phyloP scores from a whole-genome alignment of 2,888 invertebrate species.

The Ectobius pallidus region DNA sequence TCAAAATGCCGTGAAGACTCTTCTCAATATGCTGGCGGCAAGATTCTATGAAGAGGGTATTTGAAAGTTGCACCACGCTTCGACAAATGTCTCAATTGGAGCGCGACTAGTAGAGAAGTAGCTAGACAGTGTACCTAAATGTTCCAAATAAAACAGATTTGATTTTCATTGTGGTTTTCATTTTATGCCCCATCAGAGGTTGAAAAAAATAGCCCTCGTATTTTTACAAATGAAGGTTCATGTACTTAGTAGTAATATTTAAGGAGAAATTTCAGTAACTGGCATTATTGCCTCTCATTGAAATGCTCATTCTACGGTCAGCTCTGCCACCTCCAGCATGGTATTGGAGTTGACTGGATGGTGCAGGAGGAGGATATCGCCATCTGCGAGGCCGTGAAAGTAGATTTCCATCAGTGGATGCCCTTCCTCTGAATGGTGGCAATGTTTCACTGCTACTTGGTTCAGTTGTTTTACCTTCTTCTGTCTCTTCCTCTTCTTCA shows the following conservation, averaged over 20 bases:
- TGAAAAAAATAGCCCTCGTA: too few relatives aligned
- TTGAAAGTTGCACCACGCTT: too few relatives aligned
- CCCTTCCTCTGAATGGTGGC: constrained; percentile 72
- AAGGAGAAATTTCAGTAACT: constrained; percentile 54
- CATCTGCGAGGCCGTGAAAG: constrained; percentile 66
- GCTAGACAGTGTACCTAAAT: too few relatives aligned
- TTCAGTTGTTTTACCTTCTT: not conserved
- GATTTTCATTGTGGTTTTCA: too few relatives aligned
- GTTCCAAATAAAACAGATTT: too few relatives aligned
- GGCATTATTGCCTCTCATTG: constrained; percentile 70
- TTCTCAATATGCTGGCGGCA: too few relatives aligned
- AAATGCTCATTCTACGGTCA: constrained; percentile 77
- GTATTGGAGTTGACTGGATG: constrained; percentile 34
- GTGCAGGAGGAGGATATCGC: constrained; percentile 60
- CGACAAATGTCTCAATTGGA: too few relatives aligned
- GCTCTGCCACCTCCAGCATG: constrained; percentile 59
- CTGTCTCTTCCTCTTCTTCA: constrained; percentile 56
- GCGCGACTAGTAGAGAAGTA: too few relatives aligned
- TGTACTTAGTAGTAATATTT: not conserved
- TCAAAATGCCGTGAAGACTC: too few relatives aligned
- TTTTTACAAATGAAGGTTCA: too few relatives aligned
- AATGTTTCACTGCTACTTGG: constrained; percentile 50
- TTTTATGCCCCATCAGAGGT: too few relatives aligned
- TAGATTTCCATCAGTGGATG: constrained; percentile 74
- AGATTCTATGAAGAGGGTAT: too few relatives aligned